Conservation (phyloP, 2,797 vertebrate genomes). For the Falco columbarius region DNA sequence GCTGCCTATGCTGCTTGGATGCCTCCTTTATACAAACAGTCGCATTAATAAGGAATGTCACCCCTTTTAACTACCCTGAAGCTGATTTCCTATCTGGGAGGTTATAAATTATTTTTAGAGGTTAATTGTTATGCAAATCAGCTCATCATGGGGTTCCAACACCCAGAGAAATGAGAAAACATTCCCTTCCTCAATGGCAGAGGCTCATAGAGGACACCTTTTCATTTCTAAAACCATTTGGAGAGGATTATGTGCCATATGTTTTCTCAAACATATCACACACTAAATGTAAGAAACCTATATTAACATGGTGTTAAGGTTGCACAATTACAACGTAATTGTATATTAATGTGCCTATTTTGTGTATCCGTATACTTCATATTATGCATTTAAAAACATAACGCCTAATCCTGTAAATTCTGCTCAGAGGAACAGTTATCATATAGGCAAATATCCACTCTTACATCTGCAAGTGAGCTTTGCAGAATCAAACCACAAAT, state of each 20-base stretch:
- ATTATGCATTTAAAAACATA: neutral
- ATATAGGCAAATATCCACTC: neutral
- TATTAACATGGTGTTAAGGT: neutral
- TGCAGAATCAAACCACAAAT: neutral
- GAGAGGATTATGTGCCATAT: constrained; percentile 33
- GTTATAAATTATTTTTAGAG: constrained; percentile 64
- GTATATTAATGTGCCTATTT: neutral
- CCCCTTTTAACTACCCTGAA: constrained; percentile 36
- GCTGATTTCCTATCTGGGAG: constrained; percentile 53
- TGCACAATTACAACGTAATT: neutral
- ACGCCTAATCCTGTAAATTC: neutral
- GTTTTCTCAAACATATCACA: constrained; percentile 14
- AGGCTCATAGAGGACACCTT: constrained; percentile 31
- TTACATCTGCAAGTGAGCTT: neutral
- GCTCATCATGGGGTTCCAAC: constrained; percentile 36
- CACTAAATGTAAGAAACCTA: neutral
- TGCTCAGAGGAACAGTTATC: neutral
- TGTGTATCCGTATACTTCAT: neutral
- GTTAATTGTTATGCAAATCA: constrained; percentile 62
- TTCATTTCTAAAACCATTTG: constrained; percentile 48
- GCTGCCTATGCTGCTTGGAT: neutral
- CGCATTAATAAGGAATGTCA: constrained; percentile 30
- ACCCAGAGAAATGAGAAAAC: constrained; percentile 44
- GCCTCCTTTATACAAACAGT: constrained; percentile 9
- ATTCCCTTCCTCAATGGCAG: neutral